These are phyloP conservation scores for Sesamia inferens DNA, from an alignment of 2,888 invertebrate genomes.

Conservation along the genomic window DNA sequence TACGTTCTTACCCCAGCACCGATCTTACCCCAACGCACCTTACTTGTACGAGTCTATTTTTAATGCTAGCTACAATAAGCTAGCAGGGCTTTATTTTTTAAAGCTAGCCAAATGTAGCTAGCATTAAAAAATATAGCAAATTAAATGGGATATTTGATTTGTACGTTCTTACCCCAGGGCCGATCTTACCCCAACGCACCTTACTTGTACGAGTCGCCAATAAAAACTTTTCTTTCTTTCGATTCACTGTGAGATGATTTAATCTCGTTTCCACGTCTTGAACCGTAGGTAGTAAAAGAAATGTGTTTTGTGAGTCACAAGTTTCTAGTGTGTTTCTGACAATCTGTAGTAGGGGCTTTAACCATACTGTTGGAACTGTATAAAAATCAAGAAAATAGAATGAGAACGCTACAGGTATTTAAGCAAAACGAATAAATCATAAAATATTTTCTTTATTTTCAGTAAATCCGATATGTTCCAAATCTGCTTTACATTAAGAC, in stretches of 20 bases:
- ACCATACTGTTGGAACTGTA: constrained; percentile 45
- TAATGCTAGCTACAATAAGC: no score
- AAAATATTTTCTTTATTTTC: constrained; percentile 61
- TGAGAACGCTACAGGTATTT: background rate
- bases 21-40: no score
- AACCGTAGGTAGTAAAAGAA: background rate
- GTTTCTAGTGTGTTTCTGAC: background rate
- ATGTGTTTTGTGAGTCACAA: background rate
- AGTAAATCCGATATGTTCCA: constrained; percentile 67
- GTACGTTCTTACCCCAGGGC: no score
- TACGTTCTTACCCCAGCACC: no score
- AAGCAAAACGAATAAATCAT: constrained; percentile 12
- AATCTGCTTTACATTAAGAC: constrained; percentile 58
- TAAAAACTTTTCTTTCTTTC: no score
- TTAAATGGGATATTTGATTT: no score
- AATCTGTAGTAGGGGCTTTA: constrained; percentile 31
- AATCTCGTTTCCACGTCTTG: background rate
- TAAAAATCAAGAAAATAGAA: constrained; percentile 39
- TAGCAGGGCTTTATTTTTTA: no score
- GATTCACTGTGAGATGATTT: background rate
- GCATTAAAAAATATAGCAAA: no score
- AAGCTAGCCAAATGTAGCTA: no score
- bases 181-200: no score
- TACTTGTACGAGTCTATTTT: no score
- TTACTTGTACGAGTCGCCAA: no score